Evolutionary conservation across 2,113 vertebrate genomes (phyloP), one percentile per base, ranked within the genome.

Genomic region (Zosterops hypoxanthus): DNA sequence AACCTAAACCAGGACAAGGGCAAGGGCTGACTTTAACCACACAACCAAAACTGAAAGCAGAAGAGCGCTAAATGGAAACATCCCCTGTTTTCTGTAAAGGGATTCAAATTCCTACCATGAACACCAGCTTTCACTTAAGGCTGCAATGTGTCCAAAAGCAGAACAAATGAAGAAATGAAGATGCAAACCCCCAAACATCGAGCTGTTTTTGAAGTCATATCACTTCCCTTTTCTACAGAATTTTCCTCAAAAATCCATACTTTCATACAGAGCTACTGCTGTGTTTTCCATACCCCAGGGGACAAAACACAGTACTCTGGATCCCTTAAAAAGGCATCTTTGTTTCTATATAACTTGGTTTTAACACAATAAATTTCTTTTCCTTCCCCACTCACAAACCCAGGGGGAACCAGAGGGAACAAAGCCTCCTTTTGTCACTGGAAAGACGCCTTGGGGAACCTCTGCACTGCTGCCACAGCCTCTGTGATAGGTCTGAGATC

Each of bases 401-500:
- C 65, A 81, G 1, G 15, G 61, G 57, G 86, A 95, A 41, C 13
- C 26, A 44, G 47, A 82, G 56, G 11, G 11, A 33, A 71, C 60
- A 70, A 56, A 94, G 42, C 15, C 36, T 42, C 4, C 1, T 73
- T 89, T 75, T 87, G 70, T 56, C 55, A 18, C 31, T 17, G 26
- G 14, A 70, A 84, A 70, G 16, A 11, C 14, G n/a, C 73, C 46
- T 41, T 33, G 2, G 73, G 55, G 73, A 92, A 60, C 10, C 0
- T 2, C 56, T 4, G 2, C 0, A 0, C 60, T 46, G 60, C 39
- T 4, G 4, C n/a, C 3, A 16, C 77, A 72, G 44, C 20, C 33
- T 20, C 47, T 3, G 4, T 2, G 2, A 53, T 5, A 23, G 34
- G 29, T 53, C 25, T 36, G 57, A 77, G 75, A 61, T 55, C 39